These are phyloP conservation scores for Cephus nigrinus DNA, from an alignment of 2,888 invertebrate species.

Conservation along the genomic window DNA sequence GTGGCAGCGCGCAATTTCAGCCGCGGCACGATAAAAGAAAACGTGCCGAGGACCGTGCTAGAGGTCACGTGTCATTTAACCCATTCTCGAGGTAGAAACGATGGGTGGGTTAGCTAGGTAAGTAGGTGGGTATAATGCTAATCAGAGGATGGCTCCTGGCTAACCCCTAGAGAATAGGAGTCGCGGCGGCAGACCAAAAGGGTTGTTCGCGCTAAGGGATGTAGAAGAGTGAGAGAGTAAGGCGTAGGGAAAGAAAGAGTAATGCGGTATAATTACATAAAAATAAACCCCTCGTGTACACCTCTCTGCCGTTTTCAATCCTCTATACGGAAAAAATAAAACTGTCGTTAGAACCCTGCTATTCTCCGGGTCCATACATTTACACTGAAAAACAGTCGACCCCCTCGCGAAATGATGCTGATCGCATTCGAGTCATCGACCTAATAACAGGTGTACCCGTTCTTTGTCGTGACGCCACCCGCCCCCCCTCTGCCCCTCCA, in stretches of 20 bases:
- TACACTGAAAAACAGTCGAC: conserved; percentile 37
- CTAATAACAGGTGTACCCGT: conserved; percentile 51
- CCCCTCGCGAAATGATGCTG: conserved; percentile 39
- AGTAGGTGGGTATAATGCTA: background rate
- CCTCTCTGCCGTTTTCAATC: conserved; percentile 15
- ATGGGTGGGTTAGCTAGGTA: background rate
- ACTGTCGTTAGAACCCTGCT: background rate
- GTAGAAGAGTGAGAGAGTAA: background rate
- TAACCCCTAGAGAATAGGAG: background rate
- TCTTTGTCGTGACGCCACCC: background rate
- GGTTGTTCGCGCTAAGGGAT: background rate
- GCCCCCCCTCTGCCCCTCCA: background rate
- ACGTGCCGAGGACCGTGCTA: conserved; percentile 17
- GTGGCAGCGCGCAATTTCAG: conserved; percentile 9
- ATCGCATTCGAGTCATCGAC: conserved; percentile 49
- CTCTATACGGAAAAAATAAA: conserved; percentile 23
- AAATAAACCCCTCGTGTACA: conserved; percentile 39
- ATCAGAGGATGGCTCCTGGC: background rate
- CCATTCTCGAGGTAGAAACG: conserved; percentile 2
- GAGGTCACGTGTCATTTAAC: conserved; percentile 21
- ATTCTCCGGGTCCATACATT: conserved; percentile 20
- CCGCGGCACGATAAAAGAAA: conserved; percentile 12
- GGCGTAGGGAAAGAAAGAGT: conserved; percentile 20
- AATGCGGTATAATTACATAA: conserved; percentile 53
- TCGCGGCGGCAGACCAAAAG: background rate